Conservation (phyloP, 2,888 invertebrate species). For the Uropetala carovei region DNA sequence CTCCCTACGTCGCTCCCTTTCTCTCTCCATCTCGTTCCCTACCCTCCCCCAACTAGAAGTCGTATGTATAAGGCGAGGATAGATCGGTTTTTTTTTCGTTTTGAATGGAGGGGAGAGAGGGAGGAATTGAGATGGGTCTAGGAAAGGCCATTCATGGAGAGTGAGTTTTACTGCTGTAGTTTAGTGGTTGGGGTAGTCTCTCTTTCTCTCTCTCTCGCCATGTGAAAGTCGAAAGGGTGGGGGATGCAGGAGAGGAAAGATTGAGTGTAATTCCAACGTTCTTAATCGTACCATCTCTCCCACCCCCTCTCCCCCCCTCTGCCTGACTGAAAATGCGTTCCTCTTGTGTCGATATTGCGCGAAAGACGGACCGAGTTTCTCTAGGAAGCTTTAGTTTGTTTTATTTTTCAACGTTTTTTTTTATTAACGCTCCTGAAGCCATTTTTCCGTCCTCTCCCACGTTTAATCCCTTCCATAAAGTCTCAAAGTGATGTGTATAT, state of each 20-base stretch:
- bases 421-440: neutral
- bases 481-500: constrained; percentile 19
- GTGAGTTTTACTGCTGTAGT: neutral
- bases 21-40: neutral
- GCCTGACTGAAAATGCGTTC: neutral
- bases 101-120: neutral
- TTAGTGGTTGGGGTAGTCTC: neutral
- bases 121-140: neutral
- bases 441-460: neutral
- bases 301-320: neutral
- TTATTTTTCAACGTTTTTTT: neutral
- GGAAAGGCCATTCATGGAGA: constrained; percentile 51
- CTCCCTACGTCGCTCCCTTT: constrained; percentile 4
- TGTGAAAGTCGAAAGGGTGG: neutral
- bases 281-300: neutral
- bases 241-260: neutral
- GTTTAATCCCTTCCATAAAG: neutral
- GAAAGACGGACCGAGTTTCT: neutral
- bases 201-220: neutral
- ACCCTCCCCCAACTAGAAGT: constrained; percentile 57
- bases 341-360: neutral
- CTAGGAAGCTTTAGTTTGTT: neutral
- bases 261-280: too few relatives aligned
- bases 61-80: constrained; percentile 40
- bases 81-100: constrained; percentile 9